A percentile compares a stretch with the other conserved stretches of the same genome.
phyloP scores from a whole-genome alignment of 2,888 invertebrate genomes.

The Halocaridina rubra region DNA sequence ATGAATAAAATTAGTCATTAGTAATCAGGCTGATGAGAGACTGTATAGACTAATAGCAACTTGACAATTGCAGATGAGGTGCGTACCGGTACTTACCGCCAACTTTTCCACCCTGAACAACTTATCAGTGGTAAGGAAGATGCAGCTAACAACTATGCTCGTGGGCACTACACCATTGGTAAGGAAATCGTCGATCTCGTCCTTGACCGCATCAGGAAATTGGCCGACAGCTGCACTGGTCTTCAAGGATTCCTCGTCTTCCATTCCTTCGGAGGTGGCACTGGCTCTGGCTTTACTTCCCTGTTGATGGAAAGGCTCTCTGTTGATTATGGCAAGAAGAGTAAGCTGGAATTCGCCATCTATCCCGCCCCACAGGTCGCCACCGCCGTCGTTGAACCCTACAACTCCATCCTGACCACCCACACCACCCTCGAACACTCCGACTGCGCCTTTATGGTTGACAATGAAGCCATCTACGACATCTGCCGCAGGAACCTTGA shows the following conservation, averaged over 20 bases:
- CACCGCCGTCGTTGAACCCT: slow-evolving; percentile 67
- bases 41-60: not conserved
- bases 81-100: slow-evolving; percentile 69
- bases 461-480: slow-evolving; percentile 73
- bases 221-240: slow-evolving; percentile 81
- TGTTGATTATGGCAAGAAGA: slow-evolving; percentile 96
- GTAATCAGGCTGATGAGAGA: not conserved
- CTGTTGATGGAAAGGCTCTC: slow-evolving; percentile 95
- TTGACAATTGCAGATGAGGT: slow-evolving; percentile 67
- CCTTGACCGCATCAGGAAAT: slow-evolving; percentile 80
- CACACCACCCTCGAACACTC: slow-evolving; percentile 81
- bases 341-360: slow-evolving; percentile 91
- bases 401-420: slow-evolving; percentile 90
- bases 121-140: slow-evolving; percentile 72
- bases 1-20: not conserved
- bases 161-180: slow-evolving; percentile 81
- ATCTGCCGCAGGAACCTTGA: slow-evolving; percentile 82
- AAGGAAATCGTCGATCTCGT: slow-evolving; percentile 80
- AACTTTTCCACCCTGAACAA: slow-evolving; percentile 73
- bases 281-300: slow-evolving; percentile 96
- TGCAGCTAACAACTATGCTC: slow-evolving; percentile 70
- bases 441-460: slow-evolving; percentile 80
- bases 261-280: slow-evolving; percentile 92
- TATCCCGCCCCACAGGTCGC: not conserved
- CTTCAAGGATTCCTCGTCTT: slow-evolving; percentile 84